These are phyloP conservation scores for Listronotus bonariensis DNA, from an alignment of 1,140 invertebrate species.

Conservation along the genomic window DNA sequence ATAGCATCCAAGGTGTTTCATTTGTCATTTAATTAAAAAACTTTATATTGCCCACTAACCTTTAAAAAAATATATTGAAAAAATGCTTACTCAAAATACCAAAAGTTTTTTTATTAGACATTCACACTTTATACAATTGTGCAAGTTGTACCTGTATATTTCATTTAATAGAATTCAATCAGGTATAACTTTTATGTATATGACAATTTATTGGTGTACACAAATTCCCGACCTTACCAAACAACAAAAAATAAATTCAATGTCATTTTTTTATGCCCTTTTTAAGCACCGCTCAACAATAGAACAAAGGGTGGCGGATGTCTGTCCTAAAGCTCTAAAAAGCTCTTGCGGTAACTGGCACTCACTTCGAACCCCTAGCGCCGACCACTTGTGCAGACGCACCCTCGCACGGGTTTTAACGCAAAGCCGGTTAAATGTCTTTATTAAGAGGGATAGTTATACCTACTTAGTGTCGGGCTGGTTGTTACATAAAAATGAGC, in stretches of 20 bases:
- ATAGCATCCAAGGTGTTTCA: no score
- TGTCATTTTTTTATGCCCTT: slow-evolving; percentile 3
- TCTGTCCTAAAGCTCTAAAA: slow-evolving; percentile 20
- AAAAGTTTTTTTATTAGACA: no score
- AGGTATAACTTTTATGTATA: no score
- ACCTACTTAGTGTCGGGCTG: background rate
- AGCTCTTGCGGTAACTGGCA: slow-evolving; percentile 29
- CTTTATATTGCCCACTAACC: no score
- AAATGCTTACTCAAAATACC: no score
- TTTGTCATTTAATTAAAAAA: no score
- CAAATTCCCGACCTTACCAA: slow-evolving; percentile 8
- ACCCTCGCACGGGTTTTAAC: slow-evolving; percentile 31
- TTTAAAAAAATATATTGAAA: no score
- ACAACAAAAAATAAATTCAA: no score
- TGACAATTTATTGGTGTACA: no score
- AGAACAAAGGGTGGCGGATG: slow-evolving; percentile 18
- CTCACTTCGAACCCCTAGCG: slow-evolving; percentile 10
- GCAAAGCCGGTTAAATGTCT: slow-evolving; percentile 29
- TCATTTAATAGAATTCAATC: no score
- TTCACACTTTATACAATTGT: no score
- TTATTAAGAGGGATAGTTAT: slow-evolving; percentile 23
- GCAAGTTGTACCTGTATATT: no score
- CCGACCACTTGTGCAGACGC: slow-evolving; percentile 19
- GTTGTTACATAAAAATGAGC: slow-evolving; percentile 26
- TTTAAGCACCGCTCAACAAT: slow-evolving; percentile 12